Conservation (phyloP, 1,140 invertebrate genomes). For the Leptinotarsa undecemlineata region DNA sequence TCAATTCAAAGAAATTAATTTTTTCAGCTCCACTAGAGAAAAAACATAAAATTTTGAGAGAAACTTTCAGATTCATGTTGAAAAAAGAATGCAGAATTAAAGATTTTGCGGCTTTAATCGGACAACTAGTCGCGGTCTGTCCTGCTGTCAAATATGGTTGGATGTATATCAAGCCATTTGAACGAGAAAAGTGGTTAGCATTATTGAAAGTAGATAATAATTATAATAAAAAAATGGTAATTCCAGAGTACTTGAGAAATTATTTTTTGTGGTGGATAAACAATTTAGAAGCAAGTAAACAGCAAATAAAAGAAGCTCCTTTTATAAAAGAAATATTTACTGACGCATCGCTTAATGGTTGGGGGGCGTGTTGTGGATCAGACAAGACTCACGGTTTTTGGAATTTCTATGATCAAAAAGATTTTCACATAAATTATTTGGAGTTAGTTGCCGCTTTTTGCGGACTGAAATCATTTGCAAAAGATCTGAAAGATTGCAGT, state of each 20-base stretch:
- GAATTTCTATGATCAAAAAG: conserved; percentile 26
- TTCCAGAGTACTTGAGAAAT: background rate
- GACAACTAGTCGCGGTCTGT: background rate
- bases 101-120: conserved; percentile 18
- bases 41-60: background rate
- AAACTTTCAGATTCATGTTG: background rate
- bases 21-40: conserved; percentile 10
- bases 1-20: conserved; percentile 14
- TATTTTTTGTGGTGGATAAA: conserved; percentile 28
- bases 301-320: conserved; percentile 9
- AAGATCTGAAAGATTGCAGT: background rate
- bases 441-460: conserved; percentile 40
- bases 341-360: conserved; percentile 17
- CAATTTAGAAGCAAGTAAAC: conserved; percentile 4
- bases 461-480: conserved; percentile 18
- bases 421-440: conserved; percentile 42
- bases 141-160: conserved; percentile 17
- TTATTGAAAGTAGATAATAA: background rate
- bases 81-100: conserved; percentile 17
- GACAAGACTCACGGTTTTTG: conserved; percentile 39
- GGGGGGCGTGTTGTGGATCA: conserved; percentile 30
- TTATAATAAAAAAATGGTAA: background rate
- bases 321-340: conserved; percentile 27
- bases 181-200: conserved; percentile 23
- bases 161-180: conserved; percentile 21